Base-by-base conservation (phyloP, 2,113 vertebrate species). In the Pterophyllum scalare region DNA sequence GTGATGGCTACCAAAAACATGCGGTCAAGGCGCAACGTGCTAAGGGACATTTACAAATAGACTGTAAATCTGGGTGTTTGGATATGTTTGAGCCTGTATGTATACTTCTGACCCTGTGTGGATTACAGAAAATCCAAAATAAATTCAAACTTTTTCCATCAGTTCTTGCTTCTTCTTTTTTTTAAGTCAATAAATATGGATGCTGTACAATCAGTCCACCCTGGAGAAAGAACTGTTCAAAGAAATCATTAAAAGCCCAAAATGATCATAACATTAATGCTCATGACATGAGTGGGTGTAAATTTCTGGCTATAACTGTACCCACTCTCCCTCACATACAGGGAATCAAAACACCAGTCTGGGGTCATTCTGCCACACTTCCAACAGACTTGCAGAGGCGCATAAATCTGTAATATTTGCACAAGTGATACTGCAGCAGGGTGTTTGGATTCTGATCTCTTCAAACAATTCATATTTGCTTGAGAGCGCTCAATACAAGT, bases 271-370 rank as follows among this genome's bases (percentile, higher is more conserved):
- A 1, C 14, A 31, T 26, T 17, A 7, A 59, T n/a, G 54, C 4
- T 9, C 52, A 56, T 31, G 59, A 31, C 33, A 35, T 5, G 59
- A 59, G 15, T 59, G 26, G 4, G 17, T 17, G 58, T 28, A 28
- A 59, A 2, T 15, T 31, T 59, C 26, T 59, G 17, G 31, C 26
- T 7, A 59, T 26, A 31, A 26, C 26, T 31, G 26, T 31, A 31
- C 59, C 17, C 20, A 0, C 60, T 35, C 35, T 35, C 60, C 19
- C 31, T 35, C 31, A 7, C 2, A 0, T 19, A 35, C 31, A 46
- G 43, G 43, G 43, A 13, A 46, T 46, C 13, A 46, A 46, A 61
- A 61, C 59, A 35, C 19, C 11, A 60, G 28, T 61, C 59, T 35
- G 59, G 20, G 31, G 19, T 61, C 59, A 43, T 43, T 43, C 14